phyloP scores from a whole-genome alignment of 2,797 vertebrate genomes.

The Chrosomus eos region DNA sequence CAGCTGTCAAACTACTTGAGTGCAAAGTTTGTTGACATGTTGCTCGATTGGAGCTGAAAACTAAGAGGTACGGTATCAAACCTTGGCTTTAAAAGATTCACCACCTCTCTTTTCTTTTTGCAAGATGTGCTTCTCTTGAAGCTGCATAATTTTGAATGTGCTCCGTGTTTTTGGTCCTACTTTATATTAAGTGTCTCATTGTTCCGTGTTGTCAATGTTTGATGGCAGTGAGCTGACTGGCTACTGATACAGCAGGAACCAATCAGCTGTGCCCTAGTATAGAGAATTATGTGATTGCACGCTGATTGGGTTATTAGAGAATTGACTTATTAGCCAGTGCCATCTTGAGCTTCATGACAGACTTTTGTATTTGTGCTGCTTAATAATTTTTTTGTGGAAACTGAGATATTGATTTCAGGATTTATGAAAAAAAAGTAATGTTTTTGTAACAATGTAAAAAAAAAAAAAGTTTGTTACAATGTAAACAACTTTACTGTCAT shows the following conservation, averaged over 20 bases:
- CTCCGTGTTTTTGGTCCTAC: no score
- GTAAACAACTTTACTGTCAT: not conserved
- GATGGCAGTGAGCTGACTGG: not conserved
- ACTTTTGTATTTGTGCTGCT: not conserved
- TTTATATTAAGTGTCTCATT: no score
- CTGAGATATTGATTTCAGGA: not conserved
- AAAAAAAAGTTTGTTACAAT: not conserved
- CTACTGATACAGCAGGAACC: not conserved
- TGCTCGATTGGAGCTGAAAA: not conserved
- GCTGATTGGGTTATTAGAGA: not conserved
- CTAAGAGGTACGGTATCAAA: not conserved
- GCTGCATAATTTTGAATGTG: no score
- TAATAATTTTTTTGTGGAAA: not conserved
- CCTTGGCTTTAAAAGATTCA: not conserved
- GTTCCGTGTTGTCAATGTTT: no score
- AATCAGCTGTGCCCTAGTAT: not conserved
- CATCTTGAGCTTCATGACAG: not conserved
- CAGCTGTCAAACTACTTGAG: conserved; percentile 16
- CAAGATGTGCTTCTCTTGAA: no score
- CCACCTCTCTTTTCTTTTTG: no score
- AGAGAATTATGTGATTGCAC: not conserved
- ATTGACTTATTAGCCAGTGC: no score
- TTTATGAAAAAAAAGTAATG: not conserved
- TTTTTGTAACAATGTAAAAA: not conserved
- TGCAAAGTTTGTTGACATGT: conserved; percentile 10